phyloP scores from a whole-genome alignment of 2,797 vertebrate genomes.

The Spondyliosoma cantharus region DNA sequence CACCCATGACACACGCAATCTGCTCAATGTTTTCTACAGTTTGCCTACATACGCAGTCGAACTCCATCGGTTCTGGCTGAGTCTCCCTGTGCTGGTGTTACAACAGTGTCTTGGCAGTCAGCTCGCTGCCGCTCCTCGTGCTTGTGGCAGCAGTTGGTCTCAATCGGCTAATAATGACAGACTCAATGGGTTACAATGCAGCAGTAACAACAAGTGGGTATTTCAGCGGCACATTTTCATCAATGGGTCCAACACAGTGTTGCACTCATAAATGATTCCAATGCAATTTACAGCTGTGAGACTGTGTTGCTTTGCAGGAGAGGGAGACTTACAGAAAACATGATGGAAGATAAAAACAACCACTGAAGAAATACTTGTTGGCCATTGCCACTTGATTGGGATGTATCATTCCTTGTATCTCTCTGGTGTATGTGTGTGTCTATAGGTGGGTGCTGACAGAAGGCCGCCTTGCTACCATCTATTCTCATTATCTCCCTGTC shows the following conservation, averaged over 20 bases:
- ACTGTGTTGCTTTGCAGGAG: conserved; percentile 1
- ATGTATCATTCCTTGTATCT: conserved; percentile 31
- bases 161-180: conserved; percentile 55
- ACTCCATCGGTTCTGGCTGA: conserved; percentile 1
- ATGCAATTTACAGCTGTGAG: conserved; percentile 7
- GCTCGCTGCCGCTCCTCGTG: conserved; percentile 31
- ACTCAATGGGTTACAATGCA: conserved; percentile 30
- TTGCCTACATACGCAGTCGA: conserved; percentile 16
- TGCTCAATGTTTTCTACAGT: conserved; percentile 10
- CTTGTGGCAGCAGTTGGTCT: conserved; percentile 41
- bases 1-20: neutral
- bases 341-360: conserved; percentile 31
- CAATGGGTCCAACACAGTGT: conserved; percentile 34
- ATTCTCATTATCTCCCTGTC: conserved; percentile 77
- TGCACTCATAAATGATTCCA: conserved; percentile 56
- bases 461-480: conserved; percentile 56
- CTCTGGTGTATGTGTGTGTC: neutral
- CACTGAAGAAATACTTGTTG: conserved; percentile 43
- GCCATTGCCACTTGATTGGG: conserved; percentile 52
- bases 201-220: conserved; percentile 52
- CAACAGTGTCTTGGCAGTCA: conserved; percentile 51
- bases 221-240: conserved; percentile 49
- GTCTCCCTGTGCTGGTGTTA: conserved; percentile 17
- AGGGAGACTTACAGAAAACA: conserved; percentile 30
- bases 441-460: conserved; percentile 61